phyloP scores from a whole-genome alignment of 2,113 vertebrate species.

The Sapajus apella region DNA sequence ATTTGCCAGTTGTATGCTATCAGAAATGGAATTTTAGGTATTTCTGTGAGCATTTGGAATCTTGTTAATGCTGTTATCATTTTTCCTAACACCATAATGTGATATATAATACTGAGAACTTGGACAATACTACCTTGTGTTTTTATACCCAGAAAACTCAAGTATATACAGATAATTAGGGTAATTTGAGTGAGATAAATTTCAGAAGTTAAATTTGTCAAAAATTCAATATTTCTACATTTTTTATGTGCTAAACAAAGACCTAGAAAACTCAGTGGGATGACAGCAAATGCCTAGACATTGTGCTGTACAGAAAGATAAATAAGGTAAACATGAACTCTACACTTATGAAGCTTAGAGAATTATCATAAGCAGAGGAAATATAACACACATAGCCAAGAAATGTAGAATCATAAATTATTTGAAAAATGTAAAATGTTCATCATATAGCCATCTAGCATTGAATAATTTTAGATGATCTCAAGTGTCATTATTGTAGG shows the following conservation, averaged over 20 bases:
- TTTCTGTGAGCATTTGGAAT: neutral
- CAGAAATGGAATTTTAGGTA: neutral
- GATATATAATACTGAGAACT: neutral
- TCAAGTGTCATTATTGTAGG: neutral
- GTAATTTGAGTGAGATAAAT: neutral
- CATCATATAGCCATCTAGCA: neutral
- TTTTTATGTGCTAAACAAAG: neutral
- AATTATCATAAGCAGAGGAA: neutral
- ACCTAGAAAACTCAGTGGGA: neutral
- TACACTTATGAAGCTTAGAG: neutral
- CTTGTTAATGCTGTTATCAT: neutral
- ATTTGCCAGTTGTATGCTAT: neutral
- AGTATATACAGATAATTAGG: conserved; percentile 1
- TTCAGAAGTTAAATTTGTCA: neutral
- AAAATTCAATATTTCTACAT: neutral
- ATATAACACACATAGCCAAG: neutral
- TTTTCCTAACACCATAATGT: neutral
- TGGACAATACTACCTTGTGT: neutral
- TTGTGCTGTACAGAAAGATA: neutral
- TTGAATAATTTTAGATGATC: neutral
- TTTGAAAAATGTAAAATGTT: conserved; percentile 2
- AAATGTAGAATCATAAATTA: neutral
- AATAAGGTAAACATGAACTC: neutral
- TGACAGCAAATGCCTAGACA: neutral
- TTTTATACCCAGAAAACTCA: neutral